Evolutionary conservation across 2,888 invertebrate species (phyloP), one percentile per base, ranked within the genome.

Genomic region (Rugalucina vietnamica): DNA sequence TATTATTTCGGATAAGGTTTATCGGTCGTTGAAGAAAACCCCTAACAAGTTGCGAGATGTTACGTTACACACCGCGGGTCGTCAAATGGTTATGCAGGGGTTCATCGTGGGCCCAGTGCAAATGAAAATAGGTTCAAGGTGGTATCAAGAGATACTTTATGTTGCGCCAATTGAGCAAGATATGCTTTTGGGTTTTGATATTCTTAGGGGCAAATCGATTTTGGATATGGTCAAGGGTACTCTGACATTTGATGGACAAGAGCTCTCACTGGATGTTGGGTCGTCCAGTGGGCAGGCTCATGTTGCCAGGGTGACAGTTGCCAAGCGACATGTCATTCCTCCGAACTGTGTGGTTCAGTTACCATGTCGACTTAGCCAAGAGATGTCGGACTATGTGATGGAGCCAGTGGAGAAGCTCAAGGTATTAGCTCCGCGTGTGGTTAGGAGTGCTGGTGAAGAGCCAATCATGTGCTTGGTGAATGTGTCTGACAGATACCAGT

Each of bases 101-200:
- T 70, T 79, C 21, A 65, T 83, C 3, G 57, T 72, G 0, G 72
- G 76, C 27, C 82, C 85, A 24, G 50, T 81, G 1, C 43, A 43
- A 18, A n/a, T 84, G 37, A 60, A 49, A 36, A 34, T 84, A 36
- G 81, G 82, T 12, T 34, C 50, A 21, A 12, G n/a, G 36, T 71
- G 71, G 71, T 71, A 71, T 71, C 3, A 71, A 8, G 71, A 71
- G 43, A 36, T 39, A n/a, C 43, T 71, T 8, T 29, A 71, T 71
- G 71, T 71, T 3, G 71, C 71, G n/a, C 71, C 82, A 10, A 86
- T 84, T 21, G 74, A 54, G 12, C 80, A 83, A 75, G 81, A 87
- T 12, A 81, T 87, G 82, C 29, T 87, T 36, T 39, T 81, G 24
- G 83, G 85, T 12, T 69, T 81, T 10, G 79, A 87, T 32, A 77